Conservation (phyloP, 2,113 vertebrate genomes). For the Zapus hudsonius region DNA sequence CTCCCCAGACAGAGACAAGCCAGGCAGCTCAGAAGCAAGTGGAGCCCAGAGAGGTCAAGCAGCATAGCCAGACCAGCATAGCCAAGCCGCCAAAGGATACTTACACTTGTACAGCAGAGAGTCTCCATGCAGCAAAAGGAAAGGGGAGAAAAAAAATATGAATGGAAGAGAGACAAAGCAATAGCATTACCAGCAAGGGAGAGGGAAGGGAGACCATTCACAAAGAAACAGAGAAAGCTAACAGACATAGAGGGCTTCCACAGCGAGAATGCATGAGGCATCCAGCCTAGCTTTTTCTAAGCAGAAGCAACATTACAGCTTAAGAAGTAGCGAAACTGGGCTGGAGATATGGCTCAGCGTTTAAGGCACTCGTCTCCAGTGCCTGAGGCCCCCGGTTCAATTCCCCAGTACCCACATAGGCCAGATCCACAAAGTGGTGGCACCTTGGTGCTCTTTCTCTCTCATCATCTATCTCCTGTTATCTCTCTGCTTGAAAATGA, state of each 20-base stretch:
- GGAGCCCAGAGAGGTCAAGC: constrained; percentile 76
- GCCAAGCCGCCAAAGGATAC: constrained; percentile 87
- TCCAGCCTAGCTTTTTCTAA: background rate
- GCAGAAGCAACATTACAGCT: constrained; percentile 41
- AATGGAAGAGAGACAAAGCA: constrained; percentile 88
- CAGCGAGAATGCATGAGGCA: constrained; percentile 64
- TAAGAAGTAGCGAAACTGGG: no score
- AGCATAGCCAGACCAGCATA: constrained; percentile 56
- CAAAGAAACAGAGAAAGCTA: constrained; percentile 78
- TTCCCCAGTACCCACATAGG: no score
- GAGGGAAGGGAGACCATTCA: constrained; percentile 66
- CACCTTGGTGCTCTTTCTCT: no score
- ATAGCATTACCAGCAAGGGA: constrained; percentile 79
- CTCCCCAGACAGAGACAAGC: constrained; percentile 77
- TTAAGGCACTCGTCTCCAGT: no score
- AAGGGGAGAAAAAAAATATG: constrained; percentile 87
- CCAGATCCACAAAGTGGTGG: no score
- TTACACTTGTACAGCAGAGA: constrained; percentile 99
- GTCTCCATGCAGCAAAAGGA: constrained; percentile 96
- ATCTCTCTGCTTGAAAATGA: no score
- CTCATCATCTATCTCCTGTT: no score
- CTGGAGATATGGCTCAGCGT: no score
- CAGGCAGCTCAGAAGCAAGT: constrained; percentile 80
- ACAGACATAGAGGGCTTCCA: constrained; percentile 75
- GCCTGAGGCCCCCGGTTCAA: no score